Conservation (phyloP, 1,140 invertebrate species). For the Drosophila azteca region DNA sequence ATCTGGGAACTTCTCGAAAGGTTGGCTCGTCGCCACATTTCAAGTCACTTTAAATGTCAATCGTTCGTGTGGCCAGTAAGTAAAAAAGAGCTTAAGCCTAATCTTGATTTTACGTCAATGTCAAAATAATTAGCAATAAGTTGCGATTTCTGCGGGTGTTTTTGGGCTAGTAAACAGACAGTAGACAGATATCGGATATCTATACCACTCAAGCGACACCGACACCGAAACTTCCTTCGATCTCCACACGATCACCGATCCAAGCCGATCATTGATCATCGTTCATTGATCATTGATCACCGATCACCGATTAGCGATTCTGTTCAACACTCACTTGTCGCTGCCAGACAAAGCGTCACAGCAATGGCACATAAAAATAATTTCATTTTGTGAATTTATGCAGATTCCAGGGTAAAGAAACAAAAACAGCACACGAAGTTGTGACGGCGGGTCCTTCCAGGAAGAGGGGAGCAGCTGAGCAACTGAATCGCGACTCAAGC, state of each 20-base stretch:
- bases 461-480: constrained; percentile 10
- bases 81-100: constrained; percentile 5
- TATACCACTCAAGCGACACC: neutral
- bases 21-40: constrained; percentile 10
- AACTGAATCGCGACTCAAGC: constrained; percentile 70
- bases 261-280: constrained; percentile 19
- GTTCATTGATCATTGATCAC: constrained; percentile 22
- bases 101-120: constrained; percentile 55
- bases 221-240: too few species aligned
- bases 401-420: constrained; percentile 7
- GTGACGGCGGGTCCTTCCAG: constrained; percentile 3
- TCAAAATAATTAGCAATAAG: constrained; percentile 69
- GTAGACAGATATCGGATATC: neutral
- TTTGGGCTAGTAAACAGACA: too few species aligned
- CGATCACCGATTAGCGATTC: constrained; percentile 22
- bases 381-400: constrained; percentile 67
- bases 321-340: constrained; percentile 76
- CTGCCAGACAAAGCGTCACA: constrained; percentile 68
- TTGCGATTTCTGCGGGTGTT: constrained; percentile 31
- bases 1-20: constrained; percentile 2
- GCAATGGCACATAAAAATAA: constrained; percentile 77
- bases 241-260: neutral
- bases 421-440: constrained; percentile 21
- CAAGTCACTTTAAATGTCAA: constrained; percentile 33
- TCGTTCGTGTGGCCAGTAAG: constrained; percentile 4